phyloP scores from a whole-genome alignment of 2,797 vertebrate genomes.

The Cercopithecus petaurista region DNA sequence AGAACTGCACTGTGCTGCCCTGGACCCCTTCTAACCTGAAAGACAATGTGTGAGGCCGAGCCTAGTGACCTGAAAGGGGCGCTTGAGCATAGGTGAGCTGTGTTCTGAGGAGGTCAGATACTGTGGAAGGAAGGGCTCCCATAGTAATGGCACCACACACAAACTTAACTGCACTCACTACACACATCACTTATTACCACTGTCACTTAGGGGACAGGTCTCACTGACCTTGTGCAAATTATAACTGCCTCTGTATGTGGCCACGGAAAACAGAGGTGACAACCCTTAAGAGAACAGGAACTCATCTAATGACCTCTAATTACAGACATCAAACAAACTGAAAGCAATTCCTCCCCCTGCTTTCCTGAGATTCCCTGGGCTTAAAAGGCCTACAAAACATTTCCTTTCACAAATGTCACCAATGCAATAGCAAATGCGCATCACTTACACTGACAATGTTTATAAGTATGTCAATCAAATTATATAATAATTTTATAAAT shows the following conservation, averaged over 20 bases:
- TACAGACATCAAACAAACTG: slow-evolving; percentile 26
- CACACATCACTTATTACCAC: neutral
- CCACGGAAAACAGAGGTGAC: neutral
- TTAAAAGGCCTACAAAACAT: neutral
- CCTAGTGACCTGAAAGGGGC: neutral
- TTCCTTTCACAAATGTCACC: neutral
- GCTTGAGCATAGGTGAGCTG: neutral
- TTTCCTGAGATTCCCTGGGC: neutral
- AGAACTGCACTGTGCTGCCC: neutral
- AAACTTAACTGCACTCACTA: neutral
- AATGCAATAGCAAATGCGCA: neutral
- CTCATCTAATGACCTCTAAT: slow-evolving; percentile 14
- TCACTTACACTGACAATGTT: neutral
- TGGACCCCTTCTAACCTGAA: neutral
- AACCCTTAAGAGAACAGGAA: neutral
- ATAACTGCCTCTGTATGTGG: neutral
- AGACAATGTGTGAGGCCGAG: neutral
- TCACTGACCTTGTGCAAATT: neutral
- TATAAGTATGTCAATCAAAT: neutral
- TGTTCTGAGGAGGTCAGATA: neutral
- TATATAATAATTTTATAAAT: neutral
- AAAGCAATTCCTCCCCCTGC: neutral
- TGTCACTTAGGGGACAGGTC: neutral
- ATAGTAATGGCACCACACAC: neutral
- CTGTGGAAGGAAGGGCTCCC: neutral